Evolutionary conservation across 2,113 vertebrate genomes (phyloP), one percentile per base, ranked within the genome.

Genomic region (Stercorarius parasiticus): DNA sequence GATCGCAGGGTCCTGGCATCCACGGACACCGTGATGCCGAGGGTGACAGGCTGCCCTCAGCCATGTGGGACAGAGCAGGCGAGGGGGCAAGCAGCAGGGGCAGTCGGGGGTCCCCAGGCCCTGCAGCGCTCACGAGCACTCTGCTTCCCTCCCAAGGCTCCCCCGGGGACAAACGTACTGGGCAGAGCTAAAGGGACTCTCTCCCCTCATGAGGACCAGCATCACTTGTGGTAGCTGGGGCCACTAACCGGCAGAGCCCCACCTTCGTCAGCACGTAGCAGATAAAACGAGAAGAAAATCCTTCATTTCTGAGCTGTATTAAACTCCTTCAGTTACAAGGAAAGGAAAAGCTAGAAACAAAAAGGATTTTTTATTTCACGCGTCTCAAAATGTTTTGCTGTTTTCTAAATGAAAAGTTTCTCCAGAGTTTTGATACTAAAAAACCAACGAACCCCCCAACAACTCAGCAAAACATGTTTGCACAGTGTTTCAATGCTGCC

Each of bases 1-100:
- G 53, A 13, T 8, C 3, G 36, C 45, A 11, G 53, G 40, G 65
- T 52, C 32, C 58, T 0, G 2, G 58, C 47, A 27, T 4, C 66
- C 29, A 34, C 0, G 3, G 4, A 22, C 55, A 11, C 1, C 20
- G 47, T 52, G 43, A 30, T 3, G 3, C 47, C 4, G 5, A 18
- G 42, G 43, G 13, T 3, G 47, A 23, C 20, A 20, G 26, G 62
- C 50, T 69, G 64, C 64, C 2, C 5, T 25, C 50, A 47, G 64
- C 79, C 16, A 2, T 4, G 11, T 13, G n/a, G 59, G 30, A 43
- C 27, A 20, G 42, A 47, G 64, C 42, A 20, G 52, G 47, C 8
- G 4, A 32, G 40, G 50, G 16, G 38, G 40, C 7, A 11, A 26
- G 29, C 4, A 43, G 55, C 11, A 4, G 67, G 14, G 36, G 15